Evolutionary conservation across 2,888 invertebrate species (phyloP).

Genomic region (Lasioglossum malachurum): DNA sequence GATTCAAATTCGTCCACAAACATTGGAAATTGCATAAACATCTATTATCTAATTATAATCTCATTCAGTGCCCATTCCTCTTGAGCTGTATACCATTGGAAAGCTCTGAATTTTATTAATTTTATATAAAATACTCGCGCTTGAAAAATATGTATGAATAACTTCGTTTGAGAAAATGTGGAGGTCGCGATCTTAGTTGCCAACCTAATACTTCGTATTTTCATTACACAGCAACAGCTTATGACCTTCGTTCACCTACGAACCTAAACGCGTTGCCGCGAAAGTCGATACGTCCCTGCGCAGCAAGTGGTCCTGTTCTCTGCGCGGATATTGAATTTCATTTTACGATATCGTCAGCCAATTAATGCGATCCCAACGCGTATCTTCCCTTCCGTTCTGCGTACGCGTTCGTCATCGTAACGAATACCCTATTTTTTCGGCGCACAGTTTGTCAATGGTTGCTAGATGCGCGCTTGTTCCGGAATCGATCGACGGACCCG

Average conservation of each 20-base stretch:
- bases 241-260: slow-evolving; percentile 9
- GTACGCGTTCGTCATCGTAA: neutral
- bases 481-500: slow-evolving; percentile 18
- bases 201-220: neutral
- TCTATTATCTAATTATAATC: too few relatives aligned
- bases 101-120: too few relatives aligned
- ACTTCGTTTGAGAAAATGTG: too few relatives aligned
- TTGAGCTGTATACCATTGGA: too few relatives aligned
- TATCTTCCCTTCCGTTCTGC: neutral
- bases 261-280: slow-evolving; percentile 61
- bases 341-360: slow-evolving; percentile 77
- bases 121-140: too few relatives aligned
- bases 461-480: neutral
- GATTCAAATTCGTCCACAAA: too few relatives aligned
- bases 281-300: slow-evolving; percentile 73
- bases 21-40: too few relatives aligned
- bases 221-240: neutral
- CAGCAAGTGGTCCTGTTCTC: slow-evolving; percentile 70
- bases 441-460: neutral
- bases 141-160: too few relatives aligned
- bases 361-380: slow-evolving; percentile 72
- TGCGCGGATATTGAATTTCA: slow-evolving; percentile 79
- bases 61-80: too few relatives aligned
- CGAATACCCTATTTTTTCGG: neutral
- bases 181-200: too few relatives aligned